Percentiles rank a stretch among this genome's conserved stretches.
Conservation (phyloP, 2,113 vertebrate species). For the Lethenteron reissneri region DNA sequence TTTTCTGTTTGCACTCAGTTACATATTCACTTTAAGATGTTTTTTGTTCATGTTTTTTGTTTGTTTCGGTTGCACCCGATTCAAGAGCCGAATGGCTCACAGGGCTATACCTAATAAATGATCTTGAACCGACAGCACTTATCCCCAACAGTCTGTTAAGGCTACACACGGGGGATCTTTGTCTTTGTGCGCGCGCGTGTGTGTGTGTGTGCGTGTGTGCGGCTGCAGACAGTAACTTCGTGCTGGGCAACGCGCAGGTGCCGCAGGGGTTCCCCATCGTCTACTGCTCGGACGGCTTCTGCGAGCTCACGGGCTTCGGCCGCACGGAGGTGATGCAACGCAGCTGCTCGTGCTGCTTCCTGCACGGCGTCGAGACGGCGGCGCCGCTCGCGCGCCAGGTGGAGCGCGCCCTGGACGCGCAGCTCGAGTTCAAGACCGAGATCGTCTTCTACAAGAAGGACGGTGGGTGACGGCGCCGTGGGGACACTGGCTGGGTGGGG, state of each 20-base stretch:
- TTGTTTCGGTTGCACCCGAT: too few species aligned
- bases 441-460: conserved; percentile 88
- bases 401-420: conserved; percentile 61
- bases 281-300: conserved; percentile 98
- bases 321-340: conserved; percentile 96
- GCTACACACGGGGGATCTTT: too few species aligned
- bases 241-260: conserved; percentile 91
- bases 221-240: conserved; percentile 78
- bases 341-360: conserved; percentile 85
- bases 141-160: too few species aligned
- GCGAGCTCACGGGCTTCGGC: conserved; percentile 76
- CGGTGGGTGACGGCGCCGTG: conserved; percentile 20
- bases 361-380: conserved; percentile 66
- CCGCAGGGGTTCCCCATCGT: conserved; percentile 88
- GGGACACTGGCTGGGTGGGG: too few species aligned
- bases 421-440: conserved; percentile 84
- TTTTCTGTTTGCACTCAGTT: too few species aligned
- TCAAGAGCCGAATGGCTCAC: too few species aligned
- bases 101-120: too few species aligned
- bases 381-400: conserved; percentile 71
- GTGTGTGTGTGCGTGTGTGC: too few species aligned
- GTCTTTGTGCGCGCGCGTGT: too few species aligned
- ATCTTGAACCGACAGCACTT: too few species aligned
- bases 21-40: too few species aligned
- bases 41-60: too few species aligned